Conservation (phyloP, 1,140 invertebrate species). For the Drosophila takahashii region DNA sequence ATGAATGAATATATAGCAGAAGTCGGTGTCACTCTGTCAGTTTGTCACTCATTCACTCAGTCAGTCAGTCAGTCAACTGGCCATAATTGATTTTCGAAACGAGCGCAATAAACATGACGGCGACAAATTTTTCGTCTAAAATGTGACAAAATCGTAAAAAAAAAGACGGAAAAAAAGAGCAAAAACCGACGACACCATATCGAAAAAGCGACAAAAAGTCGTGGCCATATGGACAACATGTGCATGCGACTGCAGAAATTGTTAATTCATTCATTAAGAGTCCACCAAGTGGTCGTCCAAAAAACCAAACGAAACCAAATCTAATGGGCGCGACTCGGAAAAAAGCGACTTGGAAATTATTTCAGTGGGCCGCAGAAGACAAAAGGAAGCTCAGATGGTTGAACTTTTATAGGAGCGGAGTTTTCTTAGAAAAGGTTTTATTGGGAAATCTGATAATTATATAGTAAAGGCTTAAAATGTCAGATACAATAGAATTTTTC, state of each 20-base stretch:
- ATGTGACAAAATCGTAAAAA: conserved; percentile 45
- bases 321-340: conserved; percentile 13
- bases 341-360: conserved; percentile 17
- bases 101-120: conserved; percentile 68
- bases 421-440: not conserved
- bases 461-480: not conserved
- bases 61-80: conserved; percentile 29
- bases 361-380: conserved; percentile 21
- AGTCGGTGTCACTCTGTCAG: conserved; percentile 44
- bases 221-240: conserved; percentile 52
- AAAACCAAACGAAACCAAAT: conserved; percentile 28
- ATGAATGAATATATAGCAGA: conserved; percentile 70
- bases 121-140: conserved; percentile 71
- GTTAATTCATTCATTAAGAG: conserved; percentile 56
- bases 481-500: too few species aligned
- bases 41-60: conserved; percentile 31
- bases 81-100: conserved; percentile 77
- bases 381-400: conserved; percentile 9
- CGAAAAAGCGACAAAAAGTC: conserved; percentile 30
- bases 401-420: not conserved
- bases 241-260: conserved; percentile 50
- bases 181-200: conserved; percentile 40
- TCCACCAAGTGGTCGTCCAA: conserved; percentile 11
- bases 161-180: conserved; percentile 6
- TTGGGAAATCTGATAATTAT: not conserved